These are phyloP conservation scores for Atta cephalotes DNA, from an alignment of 1,140 invertebrate genomes.

Conservation along the genomic window DNA sequence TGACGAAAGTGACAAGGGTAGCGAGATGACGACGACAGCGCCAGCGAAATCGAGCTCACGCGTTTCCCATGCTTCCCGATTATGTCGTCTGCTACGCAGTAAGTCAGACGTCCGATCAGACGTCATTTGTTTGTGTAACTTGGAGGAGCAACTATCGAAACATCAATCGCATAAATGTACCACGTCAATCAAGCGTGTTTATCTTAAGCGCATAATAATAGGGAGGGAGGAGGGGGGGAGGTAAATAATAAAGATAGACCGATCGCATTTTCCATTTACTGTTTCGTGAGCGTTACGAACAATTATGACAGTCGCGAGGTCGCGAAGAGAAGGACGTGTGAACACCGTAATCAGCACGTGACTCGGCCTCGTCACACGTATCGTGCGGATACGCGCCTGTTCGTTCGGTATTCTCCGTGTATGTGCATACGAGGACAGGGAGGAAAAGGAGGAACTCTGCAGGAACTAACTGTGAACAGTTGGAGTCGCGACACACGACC, in stretches of 20 bases:
- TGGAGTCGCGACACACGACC: constrained; percentile 77
- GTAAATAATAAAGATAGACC: not conserved
- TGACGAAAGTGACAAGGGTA: constrained; percentile 72
- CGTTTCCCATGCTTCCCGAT: constrained; percentile 65
- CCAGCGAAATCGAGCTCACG: constrained; percentile 65
- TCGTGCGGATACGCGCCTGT: constrained; percentile 48
- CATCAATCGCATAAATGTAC: not conserved
- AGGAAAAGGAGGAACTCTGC: constrained; percentile 65
- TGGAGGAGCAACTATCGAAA: not conserved
- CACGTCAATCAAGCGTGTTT: not conserved
- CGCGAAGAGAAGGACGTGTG: not conserved
- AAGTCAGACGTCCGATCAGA: constrained; percentile 50
- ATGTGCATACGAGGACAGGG: constrained; percentile 75
- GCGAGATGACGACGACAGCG: constrained; percentile 69
- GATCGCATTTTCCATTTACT: not conserved
- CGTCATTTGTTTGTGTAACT: constrained; percentile 39
- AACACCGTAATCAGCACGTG: constrained; percentile 49
- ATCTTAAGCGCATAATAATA: not conserved
- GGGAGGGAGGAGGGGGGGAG: not conserved
- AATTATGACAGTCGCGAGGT: not conserved
- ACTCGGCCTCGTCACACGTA: constrained; percentile 48
- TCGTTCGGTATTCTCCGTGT: constrained; percentile 55
- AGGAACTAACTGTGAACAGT: constrained; percentile 77
- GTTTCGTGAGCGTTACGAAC: not conserved
- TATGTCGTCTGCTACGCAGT: constrained; percentile 73